A percentile compares a stretch with the other conserved stretches of the same genome.
Evolutionary conservation across 1,140 invertebrate genomes (phyloP).

Genomic region (Alviniconcha marisindica): DNA sequence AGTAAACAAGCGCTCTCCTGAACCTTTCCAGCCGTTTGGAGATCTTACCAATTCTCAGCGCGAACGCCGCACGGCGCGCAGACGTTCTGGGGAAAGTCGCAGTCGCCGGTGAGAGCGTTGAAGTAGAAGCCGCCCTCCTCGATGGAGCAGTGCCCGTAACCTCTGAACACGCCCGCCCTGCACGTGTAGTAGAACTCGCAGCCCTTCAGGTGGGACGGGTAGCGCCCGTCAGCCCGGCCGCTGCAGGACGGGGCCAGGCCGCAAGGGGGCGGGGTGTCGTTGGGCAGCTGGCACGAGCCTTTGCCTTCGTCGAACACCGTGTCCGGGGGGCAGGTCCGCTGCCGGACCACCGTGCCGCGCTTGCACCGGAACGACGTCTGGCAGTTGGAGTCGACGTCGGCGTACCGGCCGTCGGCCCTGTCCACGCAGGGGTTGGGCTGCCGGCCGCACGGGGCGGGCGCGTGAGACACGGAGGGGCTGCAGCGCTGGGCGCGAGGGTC

Average conservation of each 20-base stretch:
- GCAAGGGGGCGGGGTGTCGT: conserved; percentile 41
- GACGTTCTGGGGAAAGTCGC: conserved; percentile 50
- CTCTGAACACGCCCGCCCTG: conserved; percentile 5
- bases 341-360: conserved; percentile 16
- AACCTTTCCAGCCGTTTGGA: too few relatives aligned
- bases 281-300: conserved; percentile 38
- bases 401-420: conserved; percentile 34
- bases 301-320: conserved; percentile 34
- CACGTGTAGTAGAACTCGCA: conserved; percentile 44
- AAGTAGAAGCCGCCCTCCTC: too few relatives aligned
- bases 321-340: conserved; percentile 29
- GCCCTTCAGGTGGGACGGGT: conserved; percentile 27
- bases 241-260: conserved; percentile 40
- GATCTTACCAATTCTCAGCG: neutral
- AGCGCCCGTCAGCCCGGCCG: conserved; percentile 40
- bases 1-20: too few relatives aligned
- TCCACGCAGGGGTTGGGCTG: conserved; percentile 41
- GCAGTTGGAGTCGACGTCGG: conserved; percentile 35
- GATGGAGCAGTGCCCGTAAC: conserved; percentile 34
- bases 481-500: conserved; percentile 37
- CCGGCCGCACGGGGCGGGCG: conserved; percentile 41
- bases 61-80: conserved; percentile 44
- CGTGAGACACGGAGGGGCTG: neutral
- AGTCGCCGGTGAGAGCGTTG: too few relatives aligned
- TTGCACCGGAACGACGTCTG: conserved; percentile 41